These are phyloP conservation scores for Cyphomyrmex costatus DNA, from an alignment of 1,140 invertebrate genomes.

Conservation along the genomic window DNA sequence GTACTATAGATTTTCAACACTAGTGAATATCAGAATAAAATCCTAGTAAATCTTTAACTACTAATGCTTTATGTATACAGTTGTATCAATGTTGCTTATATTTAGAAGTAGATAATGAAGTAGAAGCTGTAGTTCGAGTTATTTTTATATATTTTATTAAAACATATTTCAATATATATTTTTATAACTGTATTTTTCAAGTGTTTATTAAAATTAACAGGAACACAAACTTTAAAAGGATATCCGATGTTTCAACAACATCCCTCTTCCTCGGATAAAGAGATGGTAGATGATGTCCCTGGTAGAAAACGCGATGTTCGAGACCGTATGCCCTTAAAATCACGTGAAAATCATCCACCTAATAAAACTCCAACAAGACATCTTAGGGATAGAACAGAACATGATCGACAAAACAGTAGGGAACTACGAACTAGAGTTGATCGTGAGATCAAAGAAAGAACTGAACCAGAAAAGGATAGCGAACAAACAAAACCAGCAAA, in stretches of 20 bases:
- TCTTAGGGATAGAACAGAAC: conserved; percentile 79
- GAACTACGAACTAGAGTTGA: conserved; percentile 76
- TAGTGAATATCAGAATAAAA: too few species aligned
- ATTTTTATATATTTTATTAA: not conserved
- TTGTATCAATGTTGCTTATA: not conserved
- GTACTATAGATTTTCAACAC: too few species aligned
- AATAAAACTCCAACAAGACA: conserved; percentile 81
- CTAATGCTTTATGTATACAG: not conserved
- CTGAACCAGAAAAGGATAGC: conserved; percentile 80
- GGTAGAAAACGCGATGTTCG: conserved; percentile 80
- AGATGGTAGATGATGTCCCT: conserved; percentile 83
- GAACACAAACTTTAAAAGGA: conserved; percentile 86
- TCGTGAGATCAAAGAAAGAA: conserved; percentile 75
- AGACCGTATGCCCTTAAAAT: conserved; percentile 82
- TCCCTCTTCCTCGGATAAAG: conserved; percentile 85
- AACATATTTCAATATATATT: not conserved
- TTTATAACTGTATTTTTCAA: conserved; percentile 38
- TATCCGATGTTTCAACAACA: conserved; percentile 86
- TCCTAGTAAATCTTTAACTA: not conserved
- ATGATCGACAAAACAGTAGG: conserved; percentile 72
- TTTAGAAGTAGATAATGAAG: not conserved
- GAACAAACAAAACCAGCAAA: conserved; percentile 74
- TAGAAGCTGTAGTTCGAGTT: not conserved
- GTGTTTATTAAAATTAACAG: conserved; percentile 70
- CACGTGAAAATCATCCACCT: conserved; percentile 84